Base-by-base conservation (phyloP, 2,113 vertebrate species). In the Columba janthina region DNA sequence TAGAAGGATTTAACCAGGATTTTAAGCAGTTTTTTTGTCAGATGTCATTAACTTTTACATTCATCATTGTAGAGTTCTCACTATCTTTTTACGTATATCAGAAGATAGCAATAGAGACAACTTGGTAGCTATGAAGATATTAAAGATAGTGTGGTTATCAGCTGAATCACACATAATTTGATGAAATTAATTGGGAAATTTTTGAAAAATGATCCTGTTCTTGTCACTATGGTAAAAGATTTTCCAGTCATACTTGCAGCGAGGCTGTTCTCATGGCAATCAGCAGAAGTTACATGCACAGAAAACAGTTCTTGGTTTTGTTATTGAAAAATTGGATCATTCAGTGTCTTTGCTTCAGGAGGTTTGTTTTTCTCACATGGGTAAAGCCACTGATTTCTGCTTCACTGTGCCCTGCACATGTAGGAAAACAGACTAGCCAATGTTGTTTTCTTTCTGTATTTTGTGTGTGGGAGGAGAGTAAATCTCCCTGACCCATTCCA, bases 401-500 rank as follows among this genome's bases (percentile, higher is more conserved):
- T 89, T 67, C 24, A 3, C 73, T 85, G 61, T 87, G 91, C 75
- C 51, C 78, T 86, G 72, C 71, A 74, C 72, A 90, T 58, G 57
- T 18, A 71, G 53, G 75, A 88, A 76, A 95, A 88, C 34, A 60
- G 82, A 83, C 74, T 64, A 96, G 64, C 78, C 72, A 64, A 12
- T 14, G 78, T 56, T 91, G 91, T 91, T 83, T 96, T 93, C 94
- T 34, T 77, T 83, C 71, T 86, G 75, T 62, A n/a, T 40, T 75
- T 75, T 0, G 1, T 65, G 88, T 53, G 94, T 93, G 86, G 92
- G 90, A 90, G 76, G 92, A 89, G 77, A 94, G 82, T 83, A 90
- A 94, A 94, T 96, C 91, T 81, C 56, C 25, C 60, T 65, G 79
- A 96, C 93, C 96, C 72, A 42, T 95, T 94, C 64, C 90, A 74